These are phyloP conservation scores for Sebastes kiyomatsui DNA, from an alignment of 2,797 vertebrate genomes.

Conservation along the genomic window DNA sequence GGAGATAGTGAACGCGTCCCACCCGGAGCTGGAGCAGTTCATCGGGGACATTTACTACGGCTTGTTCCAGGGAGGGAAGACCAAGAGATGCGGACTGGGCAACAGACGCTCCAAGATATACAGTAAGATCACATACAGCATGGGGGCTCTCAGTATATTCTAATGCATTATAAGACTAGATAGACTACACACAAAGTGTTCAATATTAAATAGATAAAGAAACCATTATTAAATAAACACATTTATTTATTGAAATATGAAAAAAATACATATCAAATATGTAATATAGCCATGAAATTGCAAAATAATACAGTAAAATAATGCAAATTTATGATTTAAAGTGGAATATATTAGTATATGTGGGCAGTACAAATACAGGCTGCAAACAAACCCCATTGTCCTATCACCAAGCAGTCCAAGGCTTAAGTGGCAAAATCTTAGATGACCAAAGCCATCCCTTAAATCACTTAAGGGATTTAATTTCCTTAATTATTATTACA, in stretches of 20 bases:
- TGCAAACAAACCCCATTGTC: too few relatives aligned
- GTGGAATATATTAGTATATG: too few relatives aligned
- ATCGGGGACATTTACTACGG: slow-evolving; percentile 93
- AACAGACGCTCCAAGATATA: slow-evolving; percentile 89
- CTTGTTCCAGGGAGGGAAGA: slow-evolving; percentile 92
- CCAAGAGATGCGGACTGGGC: slow-evolving; percentile 91
- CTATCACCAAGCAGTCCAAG: too few relatives aligned
- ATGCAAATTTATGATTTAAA: too few relatives aligned
- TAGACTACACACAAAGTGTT: neutral
- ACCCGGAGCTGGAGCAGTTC: slow-evolving; percentile 91
- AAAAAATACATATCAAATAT: neutral
- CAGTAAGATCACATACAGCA: slow-evolving; percentile 78
- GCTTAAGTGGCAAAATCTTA: too few relatives aligned
- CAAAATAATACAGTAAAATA: neutral
- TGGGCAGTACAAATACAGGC: too few relatives aligned
- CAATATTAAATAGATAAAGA: neutral
- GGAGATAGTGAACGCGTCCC: slow-evolving; percentile 94
- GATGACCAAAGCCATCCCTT: too few relatives aligned
- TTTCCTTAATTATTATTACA: too few relatives aligned
- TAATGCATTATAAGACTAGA: neutral
- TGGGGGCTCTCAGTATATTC: accelerated
- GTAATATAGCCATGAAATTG: too few relatives aligned
- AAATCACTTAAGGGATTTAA: too few relatives aligned
- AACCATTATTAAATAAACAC: neutral
- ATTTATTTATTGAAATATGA: neutral